Evolutionary conservation across 2,113 vertebrate genomes (phyloP).

Genomic region (Cephalopholis sonnerati): DNA sequence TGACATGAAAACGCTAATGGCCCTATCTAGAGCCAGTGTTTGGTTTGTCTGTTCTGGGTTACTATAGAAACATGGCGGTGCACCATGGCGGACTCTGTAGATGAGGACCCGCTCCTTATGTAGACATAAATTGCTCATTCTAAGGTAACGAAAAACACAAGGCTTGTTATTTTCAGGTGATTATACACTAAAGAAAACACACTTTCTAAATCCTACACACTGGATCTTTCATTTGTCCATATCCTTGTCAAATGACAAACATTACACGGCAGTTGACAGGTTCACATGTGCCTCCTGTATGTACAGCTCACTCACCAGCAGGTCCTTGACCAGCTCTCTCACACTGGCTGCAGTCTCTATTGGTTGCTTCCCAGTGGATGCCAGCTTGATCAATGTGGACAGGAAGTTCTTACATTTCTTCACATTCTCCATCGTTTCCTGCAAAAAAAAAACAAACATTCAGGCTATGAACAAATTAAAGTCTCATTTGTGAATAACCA

Average conservation of each 20-base stretch:
- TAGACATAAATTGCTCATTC: no score
- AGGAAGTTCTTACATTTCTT: constrained; percentile 99
- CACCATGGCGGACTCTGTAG: no score
- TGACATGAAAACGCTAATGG: no score
- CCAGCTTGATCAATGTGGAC: constrained; percentile 97
- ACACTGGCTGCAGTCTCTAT: constrained; percentile 94
- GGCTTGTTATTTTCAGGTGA: no score
- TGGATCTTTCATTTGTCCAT: background rate
- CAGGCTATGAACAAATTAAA: background rate
- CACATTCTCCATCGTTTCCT: constrained; percentile 99
- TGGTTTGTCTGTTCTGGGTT: no score
- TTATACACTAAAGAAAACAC: no score
- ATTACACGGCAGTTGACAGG: background rate
- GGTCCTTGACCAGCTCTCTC: constrained; percentile 94
- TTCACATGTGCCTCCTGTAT: background rate
- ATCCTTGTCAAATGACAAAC: background rate
- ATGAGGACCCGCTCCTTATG: no score
- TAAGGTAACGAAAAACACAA: no score
- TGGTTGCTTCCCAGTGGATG: constrained; percentile 95
- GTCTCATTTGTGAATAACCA: background rate
- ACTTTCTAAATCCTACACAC: no score
- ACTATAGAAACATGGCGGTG: no score
- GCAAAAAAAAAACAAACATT: constrained; percentile 25
- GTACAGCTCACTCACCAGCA: constrained; percentile 89
- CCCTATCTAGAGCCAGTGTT: no score